phyloP scores from a whole-genome alignment of 1,140 invertebrate species.

The Colletes latitarsis region DNA sequence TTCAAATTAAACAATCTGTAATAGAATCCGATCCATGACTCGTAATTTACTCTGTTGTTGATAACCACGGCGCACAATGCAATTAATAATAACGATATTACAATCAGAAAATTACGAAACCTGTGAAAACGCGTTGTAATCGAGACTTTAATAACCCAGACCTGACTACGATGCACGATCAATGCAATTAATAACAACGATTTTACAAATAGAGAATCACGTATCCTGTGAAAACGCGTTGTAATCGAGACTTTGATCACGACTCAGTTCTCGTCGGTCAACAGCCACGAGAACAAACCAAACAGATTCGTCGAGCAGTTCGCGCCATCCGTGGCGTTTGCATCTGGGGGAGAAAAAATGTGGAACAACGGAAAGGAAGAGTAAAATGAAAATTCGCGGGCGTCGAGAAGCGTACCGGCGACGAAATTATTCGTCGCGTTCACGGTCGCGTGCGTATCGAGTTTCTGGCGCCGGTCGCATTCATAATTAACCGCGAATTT shows the following conservation, averaged over 20 bases:
- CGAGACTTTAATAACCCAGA: no score
- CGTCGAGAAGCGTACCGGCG: not conserved
- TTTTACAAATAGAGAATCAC: no score
- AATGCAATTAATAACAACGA: no score
- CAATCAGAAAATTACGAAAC: no score
- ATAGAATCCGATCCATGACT: no score
- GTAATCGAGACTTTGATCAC: constrained; percentile 10
- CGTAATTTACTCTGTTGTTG: no score
- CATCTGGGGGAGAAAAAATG: not conserved
- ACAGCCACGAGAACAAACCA: not conserved
- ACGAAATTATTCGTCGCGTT: constrained; percentile 16
- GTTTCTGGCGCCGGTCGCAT: constrained; percentile 9
- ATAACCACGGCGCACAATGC: no score
- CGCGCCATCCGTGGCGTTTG: not conserved
- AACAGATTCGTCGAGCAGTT: constrained; percentile 3
- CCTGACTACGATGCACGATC: no score
- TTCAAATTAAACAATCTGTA: no score
- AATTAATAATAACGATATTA: no score
- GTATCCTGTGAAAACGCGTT: not conserved
- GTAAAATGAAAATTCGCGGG: not conserved
- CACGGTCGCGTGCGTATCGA: constrained; percentile 34
- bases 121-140: no score
- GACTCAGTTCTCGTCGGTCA: not conserved
- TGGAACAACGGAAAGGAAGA: not conserved
- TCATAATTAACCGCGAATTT: constrained; percentile 34